Evolutionary conservation across 1,140 invertebrate genomes (phyloP), one percentile per base, ranked within the genome.

Genomic region (Pollicipes pollicipes): DNA sequence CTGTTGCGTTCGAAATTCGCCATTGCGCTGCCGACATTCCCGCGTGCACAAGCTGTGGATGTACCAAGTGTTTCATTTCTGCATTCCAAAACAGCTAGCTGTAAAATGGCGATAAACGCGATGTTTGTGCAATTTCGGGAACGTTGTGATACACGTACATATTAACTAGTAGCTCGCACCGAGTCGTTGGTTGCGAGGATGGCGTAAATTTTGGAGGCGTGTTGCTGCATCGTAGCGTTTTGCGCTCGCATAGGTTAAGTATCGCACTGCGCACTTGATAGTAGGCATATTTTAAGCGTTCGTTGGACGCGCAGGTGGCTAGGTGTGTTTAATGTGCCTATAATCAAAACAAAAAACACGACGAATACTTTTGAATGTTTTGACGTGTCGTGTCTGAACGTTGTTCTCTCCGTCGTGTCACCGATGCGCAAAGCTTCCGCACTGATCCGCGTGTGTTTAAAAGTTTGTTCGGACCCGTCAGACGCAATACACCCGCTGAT

Each of bases 271-370:
- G 24, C 45, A 10, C 13, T 58, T 58, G 13, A 58, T n/a, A 58
- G 45, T 58, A 58, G 24, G 45, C 13, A 10, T 58, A 58, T 58
- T 58, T 58, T 58, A 58, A 58, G 45, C 24, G 45, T 58, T 3
- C 24, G 45, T 58, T n/a, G n/a, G n/a, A n/a, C n/a, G n/a, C n/a
- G 45, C 45, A 3, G 45, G 45, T 58, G 45, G 45, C 45, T 58
- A 21, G 45, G 24, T 21, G 45, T 58, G 24, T 21, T 58, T 10
- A 58, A 58, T 58, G 24, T 58, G 45, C 45, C 13, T 58, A 58
- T 58, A 58, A 58, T 58, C 45, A 58, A 58, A 58, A 58, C 45
- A 58, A 58, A 58, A 58, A 58, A 58, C 45, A 58, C 45, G 45
- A 21, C 45, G 45, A 58, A 10, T 58, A 58, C 24, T 58, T 58